Evolutionary conservation across 2,888 invertebrate species (phyloP), one percentile per base, ranked within the genome.

Genomic region (Ennomos fuscantarius): DNA sequence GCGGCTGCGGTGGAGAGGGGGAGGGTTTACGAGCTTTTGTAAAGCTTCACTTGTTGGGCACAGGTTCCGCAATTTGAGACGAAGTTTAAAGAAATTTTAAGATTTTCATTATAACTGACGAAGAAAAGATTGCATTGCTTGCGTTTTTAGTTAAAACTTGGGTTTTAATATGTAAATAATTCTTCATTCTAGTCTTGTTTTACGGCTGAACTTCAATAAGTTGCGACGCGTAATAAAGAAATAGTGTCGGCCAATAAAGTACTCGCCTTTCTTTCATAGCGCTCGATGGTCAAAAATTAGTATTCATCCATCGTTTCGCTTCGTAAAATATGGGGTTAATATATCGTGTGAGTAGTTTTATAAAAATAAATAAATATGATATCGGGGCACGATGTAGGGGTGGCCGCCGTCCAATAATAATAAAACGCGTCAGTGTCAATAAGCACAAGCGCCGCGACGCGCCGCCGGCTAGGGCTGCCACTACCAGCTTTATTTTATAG

Each of bases 331-430:
- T 62, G 64, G 56, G 64, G 64, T 64, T 60, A 64, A 66, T 64
- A 66, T 61, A 62, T 66, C 60, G 57, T 58, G 62, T 39, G 53
- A 33, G 53, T 53, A 48, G 48, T 66, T 66, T 66, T 62, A 62
- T 62, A 63, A 63, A 60, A 64, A 66, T 64, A 64, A 62, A 64
- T 64, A 66, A 64, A 66, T 62, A 63, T 66, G 64, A 64, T n/a
- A n/a, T 46, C 53, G 49, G 56, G 59, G 60, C 58, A 58, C 63
- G 60, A 59, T 60, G 50, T 53, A 50, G 32, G 51, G 55, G 55
- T 35, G 58, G 36, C 33, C 35, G 50, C 34, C 34, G 37, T 36
- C 50, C 64, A 64, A 66, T 66, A 64, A 36, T 63, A 65, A 65
- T 64, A 63, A 65, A 66, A 62, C 58, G 57, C 64, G 66, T 64